Evolutionary conservation across 2,113 vertebrate species (phyloP), one percentile per base, ranked within the genome.

Genomic region (Cyanoderma ruficeps): DNA sequence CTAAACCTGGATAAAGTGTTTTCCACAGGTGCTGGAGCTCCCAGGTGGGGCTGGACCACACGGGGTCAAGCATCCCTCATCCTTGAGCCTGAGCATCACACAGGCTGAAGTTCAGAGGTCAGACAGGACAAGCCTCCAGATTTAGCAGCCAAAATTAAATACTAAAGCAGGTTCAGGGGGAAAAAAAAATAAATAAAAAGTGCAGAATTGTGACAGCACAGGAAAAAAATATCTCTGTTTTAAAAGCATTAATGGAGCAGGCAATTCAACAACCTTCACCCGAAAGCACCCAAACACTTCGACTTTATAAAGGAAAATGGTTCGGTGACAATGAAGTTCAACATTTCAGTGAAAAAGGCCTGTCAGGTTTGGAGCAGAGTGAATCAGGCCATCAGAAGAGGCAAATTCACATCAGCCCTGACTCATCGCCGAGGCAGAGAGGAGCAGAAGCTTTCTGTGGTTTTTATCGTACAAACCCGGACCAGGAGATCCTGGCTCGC

Each of bases 201-300:
- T 35, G 13, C 46, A 47, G 74, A 71, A 90, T n/a, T 55, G 57
- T 92, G 92, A 86, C 92, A 93, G 42, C 50, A 50, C 49, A 79
- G 47, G 72, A 23, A 52, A 87, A 87, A 85, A 86, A 64, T 9
- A 37, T 80, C 60, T 27, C 15, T 0, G 13, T 72, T 90, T 93
- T 69, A 79, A 97, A 93, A 95, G 84, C 94, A 85, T 76, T 95
- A 96, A 88, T n/a, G 82, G 94, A 95, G 82, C 33, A 60, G 74
- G 57, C 82, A 89, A 95, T 72, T 78, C 95, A 79, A 60, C 92
- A 95, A 76, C 96, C 83, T 95, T 93, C 92, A 92, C 92, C 94
- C 87, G 3, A 77, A 76, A 90, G 85, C 75, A 94, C 83, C 79
- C 90, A 81, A 93, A 93, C 89, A 77, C 68, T 88, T 57, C 0